Percentiles rank a stretch among this genome's conserved stretches.
phyloP scores from a whole-genome alignment of 2,888 invertebrate species.

The Ornithoptera priamus region DNA sequence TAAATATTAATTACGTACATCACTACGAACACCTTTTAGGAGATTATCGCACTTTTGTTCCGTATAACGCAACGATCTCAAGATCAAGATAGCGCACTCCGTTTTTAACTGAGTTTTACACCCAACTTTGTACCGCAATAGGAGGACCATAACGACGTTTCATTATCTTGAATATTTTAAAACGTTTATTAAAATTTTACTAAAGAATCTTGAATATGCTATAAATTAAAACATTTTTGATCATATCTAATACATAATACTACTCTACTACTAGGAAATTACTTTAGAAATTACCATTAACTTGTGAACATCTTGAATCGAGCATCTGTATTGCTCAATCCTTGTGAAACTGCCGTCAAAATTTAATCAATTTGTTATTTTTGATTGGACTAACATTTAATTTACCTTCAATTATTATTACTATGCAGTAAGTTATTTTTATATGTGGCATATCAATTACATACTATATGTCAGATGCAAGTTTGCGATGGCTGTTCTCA shows the following conservation, averaged over 20 bases:
- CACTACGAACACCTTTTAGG: constrained; percentile 73
- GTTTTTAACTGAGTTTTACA: constrained; percentile 35
- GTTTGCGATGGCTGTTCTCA: background rate
- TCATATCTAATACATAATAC: too few species aligned
- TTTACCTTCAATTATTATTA: background rate
- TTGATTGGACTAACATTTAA: background rate
- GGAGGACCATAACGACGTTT: constrained; percentile 28
- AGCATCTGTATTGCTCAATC: background rate
- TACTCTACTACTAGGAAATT: too few species aligned
- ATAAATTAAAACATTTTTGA: too few species aligned
- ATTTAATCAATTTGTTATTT: background rate
- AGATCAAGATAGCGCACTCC: constrained; percentile 62
- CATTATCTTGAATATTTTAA: background rate
- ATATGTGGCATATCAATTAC: background rate
- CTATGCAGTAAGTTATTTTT: background rate
- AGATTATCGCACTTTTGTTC: constrained; percentile 73
- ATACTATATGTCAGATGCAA: background rate
- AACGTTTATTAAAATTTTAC: too few species aligned
- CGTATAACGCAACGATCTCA: constrained; percentile 61
- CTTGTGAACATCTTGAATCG: too few species aligned
- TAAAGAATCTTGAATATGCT: too few species aligned
- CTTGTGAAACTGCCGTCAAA: background rate
- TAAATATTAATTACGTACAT: constrained; percentile 77
- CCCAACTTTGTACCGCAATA: constrained; percentile 34
- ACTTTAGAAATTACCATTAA: too few species aligned